phyloP scores from a whole-genome alignment of 2,113 vertebrate species.

The Archocentrus centrarchus region DNA sequence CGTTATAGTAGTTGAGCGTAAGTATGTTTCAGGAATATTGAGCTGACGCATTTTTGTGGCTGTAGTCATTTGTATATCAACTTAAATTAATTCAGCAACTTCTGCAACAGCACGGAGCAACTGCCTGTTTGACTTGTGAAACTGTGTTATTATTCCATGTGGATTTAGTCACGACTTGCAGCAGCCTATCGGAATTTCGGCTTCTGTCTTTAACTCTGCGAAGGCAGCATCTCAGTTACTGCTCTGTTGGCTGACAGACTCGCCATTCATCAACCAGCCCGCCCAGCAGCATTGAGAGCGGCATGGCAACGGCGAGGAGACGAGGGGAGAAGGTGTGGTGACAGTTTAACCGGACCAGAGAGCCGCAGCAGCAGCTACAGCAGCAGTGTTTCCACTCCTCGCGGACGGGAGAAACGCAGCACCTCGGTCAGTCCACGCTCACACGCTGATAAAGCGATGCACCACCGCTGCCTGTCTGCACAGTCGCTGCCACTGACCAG shows the following conservation, averaged over 20 bases:
- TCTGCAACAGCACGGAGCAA: neutral
- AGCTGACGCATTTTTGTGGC: neutral
- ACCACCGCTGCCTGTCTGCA: conserved; percentile 39
- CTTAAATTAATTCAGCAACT: neutral
- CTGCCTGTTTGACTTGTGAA: neutral
- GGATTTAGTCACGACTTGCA: conserved; percentile 43
- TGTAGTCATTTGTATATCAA: neutral
- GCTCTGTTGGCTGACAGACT: conserved; percentile 36
- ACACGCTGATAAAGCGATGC: conserved; percentile 63
- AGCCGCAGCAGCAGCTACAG: conserved; percentile 22
- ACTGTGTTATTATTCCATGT: conserved; percentile 47
- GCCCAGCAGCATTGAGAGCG: conserved; percentile 42
- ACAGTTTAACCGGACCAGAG: conserved; percentile 50
- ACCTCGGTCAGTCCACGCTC: conserved; percentile 3
- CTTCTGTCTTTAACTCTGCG: conserved; percentile 14
- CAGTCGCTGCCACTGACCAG: conserved; percentile 53
- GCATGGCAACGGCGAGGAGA: conserved; percentile 49
- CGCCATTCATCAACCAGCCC: conserved; percentile 38
- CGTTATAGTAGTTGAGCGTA: neutral
- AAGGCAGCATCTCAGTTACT: conserved; percentile 31
- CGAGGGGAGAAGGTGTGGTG: conserved; percentile 42
- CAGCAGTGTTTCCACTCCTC: neutral
- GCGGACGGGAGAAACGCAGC: conserved; percentile 25
- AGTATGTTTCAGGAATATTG: neutral
- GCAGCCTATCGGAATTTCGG: conserved; percentile 53